Base-by-base conservation (phyloP, 2,797 vertebrate species). In the Clarias laeviceps region DNA sequence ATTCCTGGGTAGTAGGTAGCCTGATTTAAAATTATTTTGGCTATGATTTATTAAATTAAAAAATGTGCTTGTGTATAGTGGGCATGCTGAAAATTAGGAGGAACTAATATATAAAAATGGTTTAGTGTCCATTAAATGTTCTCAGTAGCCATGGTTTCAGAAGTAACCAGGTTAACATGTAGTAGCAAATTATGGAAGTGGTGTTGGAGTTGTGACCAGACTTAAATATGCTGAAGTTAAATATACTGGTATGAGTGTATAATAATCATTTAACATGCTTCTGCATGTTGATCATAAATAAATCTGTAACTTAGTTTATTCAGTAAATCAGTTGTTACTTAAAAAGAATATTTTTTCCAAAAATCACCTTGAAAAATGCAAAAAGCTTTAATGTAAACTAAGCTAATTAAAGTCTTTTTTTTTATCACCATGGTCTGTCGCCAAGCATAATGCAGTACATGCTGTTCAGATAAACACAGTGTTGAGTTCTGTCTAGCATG, bases 401-500 rank as follows among this genome's bases (percentile, higher is more conserved):
- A 29, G 45, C 3, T 56, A 56, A 74, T 40, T 61, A 61, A 20
- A 14, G 29, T 12, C 18, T 0, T 32, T 74, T 56, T 66, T n/a
- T 57, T 69, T n/a, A 59, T 83, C 34, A 40, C 64, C 29, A 34
- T 61, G 22, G 64, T 72, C n/a, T 77, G 56, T 29, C 76, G 22
- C 17, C 76, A 56, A 73, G 57, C 74, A 66, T 57, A 76, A 72
- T n/a, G 59, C 85, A 79, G 27, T 77, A 62, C 61, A 79, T 32
- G 22, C 8, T 78, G n/a, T 78, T 62, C 61, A 61, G 78, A 14
- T 29, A 62, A 24, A n/a, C 9, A 17, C 72, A 29, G 50, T 74
- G 27, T 76, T 85, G 56, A 74, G 59, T 66, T 45, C 70, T n/a
- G 27, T 85, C 32, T 84, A 27, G 34, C 64, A 64, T 88, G 61